Base-by-base conservation (phyloP, 2,113 vertebrate genomes). In the Xenopus laevis region DNA sequence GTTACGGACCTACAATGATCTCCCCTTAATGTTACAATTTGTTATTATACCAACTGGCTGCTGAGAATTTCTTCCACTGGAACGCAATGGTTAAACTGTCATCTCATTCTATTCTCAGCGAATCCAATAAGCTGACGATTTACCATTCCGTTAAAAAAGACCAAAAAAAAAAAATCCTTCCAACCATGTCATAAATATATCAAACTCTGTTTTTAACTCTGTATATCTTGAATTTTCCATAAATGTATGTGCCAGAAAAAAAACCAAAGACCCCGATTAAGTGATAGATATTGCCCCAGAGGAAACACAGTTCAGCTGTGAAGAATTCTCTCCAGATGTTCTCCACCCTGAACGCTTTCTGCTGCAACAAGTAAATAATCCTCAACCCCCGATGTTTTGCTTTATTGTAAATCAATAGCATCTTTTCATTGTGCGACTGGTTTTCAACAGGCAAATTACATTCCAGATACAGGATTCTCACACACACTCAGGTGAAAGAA, bases 271-370 rank as follows among this genome's bases (percentile, higher is more conserved):
- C 23, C 84, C 83, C 81, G 83, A 79, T 79, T 80, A 83, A 82
- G 85, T 65, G 58, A 79, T 84, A 81, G 81, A 82, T 63, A 80
- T 85, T 79, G 88, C 87, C 79, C 81, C 68, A 80, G 84, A 87
- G 85, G 85, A 86, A 40, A 17, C 81, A 89, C 79, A 87, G 81
- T 88, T 91, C 84, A 86, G 82, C 82, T 45, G 46, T 81, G 82
- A 89, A 83, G 83, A 88, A 88, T 87, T 86, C 82, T 83, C 73
- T 85, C 80, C 85, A 86, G 83, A 86, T 89, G 84, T 58, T 86
- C 80, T 77, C 84, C 84, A 84, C 80, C 81, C 84, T 3, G 40
- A n/a, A 15, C 15, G 77, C 63, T 62, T 67, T 69, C 65, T 86
- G 79, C 82, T 78, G 83, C 81, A 11, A 55, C 17, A 77, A 81